Percentiles rank a stretch among this genome's conserved stretches.
Evolutionary conservation across 2,113 vertebrate genomes (phyloP).

Genomic region (Lepus europaeus): DNA sequence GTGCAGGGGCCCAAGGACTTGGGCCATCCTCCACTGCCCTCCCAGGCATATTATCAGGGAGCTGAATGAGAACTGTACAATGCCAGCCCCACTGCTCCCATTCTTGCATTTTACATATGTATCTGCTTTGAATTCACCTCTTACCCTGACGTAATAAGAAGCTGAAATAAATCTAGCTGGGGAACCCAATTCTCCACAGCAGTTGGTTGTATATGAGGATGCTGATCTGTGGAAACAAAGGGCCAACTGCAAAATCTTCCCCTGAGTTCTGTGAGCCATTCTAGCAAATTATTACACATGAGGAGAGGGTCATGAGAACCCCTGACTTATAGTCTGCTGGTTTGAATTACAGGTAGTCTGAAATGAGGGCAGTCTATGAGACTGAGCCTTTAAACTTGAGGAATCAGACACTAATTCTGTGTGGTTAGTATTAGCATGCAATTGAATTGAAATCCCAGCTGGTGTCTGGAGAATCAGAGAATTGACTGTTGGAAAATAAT

Average conservation of each 20-base stretch:
- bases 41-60: too few relatives aligned
- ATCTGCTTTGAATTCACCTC: too few relatives aligned
- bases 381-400: background rate
- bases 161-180: too few relatives aligned
- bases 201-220: background rate
- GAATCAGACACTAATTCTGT: background rate
- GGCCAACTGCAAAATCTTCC: background rate
- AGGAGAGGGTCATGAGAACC: background rate
- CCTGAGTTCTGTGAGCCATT: background rate
- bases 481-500: background rate
- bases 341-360: background rate
- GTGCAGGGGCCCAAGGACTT: too few relatives aligned
- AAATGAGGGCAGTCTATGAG: background rate
- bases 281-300: background rate
- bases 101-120: too few relatives aligned
- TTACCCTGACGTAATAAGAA: too few relatives aligned
- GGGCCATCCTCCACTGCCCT: too few relatives aligned
- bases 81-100: too few relatives aligned
- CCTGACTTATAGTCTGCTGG: background rate
- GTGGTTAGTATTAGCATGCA: background rate
- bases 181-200: too few relatives aligned
- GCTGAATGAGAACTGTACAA: too few relatives aligned
- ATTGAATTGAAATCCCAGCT: background rate
- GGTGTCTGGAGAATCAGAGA: background rate
- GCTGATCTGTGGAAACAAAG: background rate